These are phyloP conservation scores for Sinopyrophorus schimmeli DNA, from an alignment of 2,888 invertebrate species.

Conservation along the genomic window DNA sequence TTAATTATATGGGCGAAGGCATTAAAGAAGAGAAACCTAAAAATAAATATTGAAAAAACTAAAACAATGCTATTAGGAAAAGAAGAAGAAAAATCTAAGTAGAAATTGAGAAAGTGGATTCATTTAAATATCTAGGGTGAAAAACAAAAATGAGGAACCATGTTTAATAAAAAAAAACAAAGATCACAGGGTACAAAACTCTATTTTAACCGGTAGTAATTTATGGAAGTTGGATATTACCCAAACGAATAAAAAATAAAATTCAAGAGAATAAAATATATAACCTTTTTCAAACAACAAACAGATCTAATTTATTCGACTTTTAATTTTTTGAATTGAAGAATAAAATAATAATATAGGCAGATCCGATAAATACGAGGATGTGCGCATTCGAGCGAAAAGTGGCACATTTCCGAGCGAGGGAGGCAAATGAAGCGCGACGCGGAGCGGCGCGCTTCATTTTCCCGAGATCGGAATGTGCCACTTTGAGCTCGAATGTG, in stretches of 20 bases:
- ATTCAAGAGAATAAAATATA: no score
- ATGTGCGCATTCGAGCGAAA: no score
- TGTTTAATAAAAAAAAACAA: background rate
- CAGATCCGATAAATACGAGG: no score
- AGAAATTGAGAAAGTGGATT: constrained; percentile 1
- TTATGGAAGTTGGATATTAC: background rate
- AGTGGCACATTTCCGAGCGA: no score
- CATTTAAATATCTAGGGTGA: constrained; percentile 4
- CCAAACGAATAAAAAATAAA: background rate
- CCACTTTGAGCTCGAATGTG: no score
- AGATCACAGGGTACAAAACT: background rate
- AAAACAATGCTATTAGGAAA: constrained; percentile 3
- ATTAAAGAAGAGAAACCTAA: background rate
- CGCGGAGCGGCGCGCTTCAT: no score
- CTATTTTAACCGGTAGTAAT: background rate
- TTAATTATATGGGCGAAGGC: background rate
- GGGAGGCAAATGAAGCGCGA: no score
- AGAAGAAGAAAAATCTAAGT: background rate
- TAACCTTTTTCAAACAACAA: no score
- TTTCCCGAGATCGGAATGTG: no score
- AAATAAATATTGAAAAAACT: constrained; percentile 8
- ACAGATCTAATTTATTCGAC: no score
- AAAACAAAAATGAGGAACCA: constrained; percentile 1
- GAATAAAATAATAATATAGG: no score
- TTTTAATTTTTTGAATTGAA: no score